Evolutionary conservation across 1,140 invertebrate species (phyloP).

Genomic region (Drosophila ambigua): DNA sequence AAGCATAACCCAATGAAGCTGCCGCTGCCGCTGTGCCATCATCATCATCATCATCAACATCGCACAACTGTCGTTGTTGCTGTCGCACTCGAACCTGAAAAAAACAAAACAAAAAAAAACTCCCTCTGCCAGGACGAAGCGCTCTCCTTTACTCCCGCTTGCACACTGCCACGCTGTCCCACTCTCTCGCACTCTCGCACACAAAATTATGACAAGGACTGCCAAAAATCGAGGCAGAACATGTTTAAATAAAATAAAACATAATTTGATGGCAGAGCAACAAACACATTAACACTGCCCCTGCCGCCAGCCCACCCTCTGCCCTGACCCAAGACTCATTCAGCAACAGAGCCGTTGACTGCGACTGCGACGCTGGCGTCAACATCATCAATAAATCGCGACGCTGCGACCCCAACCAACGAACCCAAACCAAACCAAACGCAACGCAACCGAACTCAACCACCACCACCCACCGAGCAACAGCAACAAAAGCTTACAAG

Average conservation of each 20-base stretch:
- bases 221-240: constrained; percentile 68
- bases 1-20: constrained; percentile 73
- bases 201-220: constrained; percentile 74
- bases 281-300: constrained; percentile 78
- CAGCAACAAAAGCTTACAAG: constrained; percentile 70
- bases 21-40: constrained; percentile 44
- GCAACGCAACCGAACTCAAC: constrained; percentile 47
- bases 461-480: constrained; percentile 28
- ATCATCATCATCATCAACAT: constrained; percentile 45
- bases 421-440: constrained; percentile 38
- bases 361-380: constrained; percentile 52
- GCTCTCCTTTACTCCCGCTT: not conserved
- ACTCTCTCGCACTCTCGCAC: constrained; percentile 26
- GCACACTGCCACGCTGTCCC: constrained; percentile 1
- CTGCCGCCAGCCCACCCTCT: not conserved
- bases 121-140: constrained; percentile 56
- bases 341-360: constrained; percentile 29
- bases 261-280: constrained; percentile 79
- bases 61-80: constrained; percentile 49
- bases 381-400: constrained; percentile 80
- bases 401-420: constrained; percentile 55
- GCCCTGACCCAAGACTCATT: too few species aligned
- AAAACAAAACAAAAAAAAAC: constrained; percentile 36
- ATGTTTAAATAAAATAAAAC: constrained; percentile 82
- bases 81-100: constrained; percentile 45